Base-by-base conservation (phyloP, 2,797 vertebrate species). In the Enteromius argenteus region DNA sequence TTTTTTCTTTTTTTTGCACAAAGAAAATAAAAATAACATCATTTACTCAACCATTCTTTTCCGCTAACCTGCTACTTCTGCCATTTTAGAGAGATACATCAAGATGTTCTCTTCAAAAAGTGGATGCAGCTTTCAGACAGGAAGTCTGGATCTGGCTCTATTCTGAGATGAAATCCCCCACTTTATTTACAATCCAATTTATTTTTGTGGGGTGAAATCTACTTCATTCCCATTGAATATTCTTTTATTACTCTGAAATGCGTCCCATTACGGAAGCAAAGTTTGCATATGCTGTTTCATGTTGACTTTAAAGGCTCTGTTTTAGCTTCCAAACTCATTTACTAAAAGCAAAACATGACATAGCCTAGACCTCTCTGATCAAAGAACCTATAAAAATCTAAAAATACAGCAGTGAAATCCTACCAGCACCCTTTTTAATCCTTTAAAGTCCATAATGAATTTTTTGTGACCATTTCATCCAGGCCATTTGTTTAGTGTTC, bases 401-500 rank as follows among this genome's bases (percentile, higher is more conserved):
- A 76, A 76, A 15, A 58, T 27, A n/a, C n/a, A 42, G 30, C 58
- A 58, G 23, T 27, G 1, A 17, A 76, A 39, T 37, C 13, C 53
- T 60, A 76, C 35, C 35, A 39, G n/a, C 39, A 58, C n/a, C 15
- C n/a, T 39, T 27, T 27, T 76, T 60, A 77, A 27, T n/a, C 32
- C 21, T 56, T 75, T 75, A 56, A 37, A 75, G 19, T 75, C 53
- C 49, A 51, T 37, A 66, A 19, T 79, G 5, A 58, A 19, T 1
- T 68, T 42, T 56, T 58, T 19, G 17, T 67, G 27, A 67, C 23
- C 17, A 51, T 58, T 42, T 62, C 58, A 79, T 72, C 42, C 53
- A 3, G 53, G 21, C 75, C 75, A 84, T 72, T 60, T 79, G 42
- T 5, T 77, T 77, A n/a, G 27, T 58, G 73, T 49, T 84, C 30